Percentiles rank a stretch among this genome's conserved stretches.
Evolutionary conservation across 1,140 invertebrate species (phyloP).

Genomic region (Sminthurides bifidus): DNA sequence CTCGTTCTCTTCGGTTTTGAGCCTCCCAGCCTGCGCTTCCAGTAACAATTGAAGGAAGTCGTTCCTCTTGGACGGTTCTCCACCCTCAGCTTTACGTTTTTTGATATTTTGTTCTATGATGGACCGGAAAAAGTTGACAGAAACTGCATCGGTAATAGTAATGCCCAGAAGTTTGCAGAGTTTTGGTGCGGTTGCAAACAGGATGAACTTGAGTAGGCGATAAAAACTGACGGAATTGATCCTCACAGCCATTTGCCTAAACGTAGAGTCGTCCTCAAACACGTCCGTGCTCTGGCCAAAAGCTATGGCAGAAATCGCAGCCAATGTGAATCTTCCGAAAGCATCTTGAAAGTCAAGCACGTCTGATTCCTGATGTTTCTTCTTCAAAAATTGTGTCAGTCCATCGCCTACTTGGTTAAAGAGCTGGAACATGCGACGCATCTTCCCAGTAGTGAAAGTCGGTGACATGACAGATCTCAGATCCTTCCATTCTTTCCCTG

Average conservation of each 20-base stretch:
- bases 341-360: constrained; percentile 12
- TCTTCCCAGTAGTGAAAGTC: constrained; percentile 12
- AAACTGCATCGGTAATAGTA: not conserved
- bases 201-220: constrained; percentile 6
- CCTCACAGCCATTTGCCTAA: constrained; percentile 12
- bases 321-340: constrained; percentile 39
- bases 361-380: not conserved
- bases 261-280: constrained; percentile 26
- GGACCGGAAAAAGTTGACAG: constrained; percentile 12
- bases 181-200: not conserved
- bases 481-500: constrained; percentile 44
- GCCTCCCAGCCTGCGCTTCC: constrained; percentile 33
- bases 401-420: not conserved
- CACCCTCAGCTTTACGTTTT: constrained; percentile 7
- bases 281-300: constrained; percentile 39
- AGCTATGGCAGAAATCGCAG: constrained; percentile 40
- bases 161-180: not conserved
- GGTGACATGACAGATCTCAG: constrained; percentile 35
- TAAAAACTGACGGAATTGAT: constrained; percentile 9
- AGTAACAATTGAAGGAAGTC: constrained; percentile 40
- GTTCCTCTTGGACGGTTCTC: constrained; percentile 19
- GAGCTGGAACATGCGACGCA: constrained; percentile 11
- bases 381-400: not conserved
- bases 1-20: constrained; percentile 4
- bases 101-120: constrained; percentile 3